phyloP scores from a whole-genome alignment of 2,797 vertebrate species.

The Labeo calbasu region DNA sequence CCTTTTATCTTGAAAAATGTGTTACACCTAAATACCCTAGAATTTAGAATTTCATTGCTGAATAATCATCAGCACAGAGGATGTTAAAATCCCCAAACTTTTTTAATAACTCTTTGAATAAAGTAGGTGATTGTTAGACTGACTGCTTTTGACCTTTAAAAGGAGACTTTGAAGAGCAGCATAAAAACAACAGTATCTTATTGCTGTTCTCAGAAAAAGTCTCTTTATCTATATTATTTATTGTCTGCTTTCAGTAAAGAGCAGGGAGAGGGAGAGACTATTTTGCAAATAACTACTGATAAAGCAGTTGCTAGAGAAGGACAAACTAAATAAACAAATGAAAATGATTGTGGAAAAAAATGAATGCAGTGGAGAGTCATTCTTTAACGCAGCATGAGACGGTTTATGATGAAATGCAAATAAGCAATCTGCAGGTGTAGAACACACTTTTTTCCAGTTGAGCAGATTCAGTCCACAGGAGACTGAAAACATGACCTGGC shows the following conservation, averaged over 20 bases:
- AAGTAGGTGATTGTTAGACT: not conserved
- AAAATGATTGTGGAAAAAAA: constrained; percentile 28
- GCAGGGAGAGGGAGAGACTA: not conserved
- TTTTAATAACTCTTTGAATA: not conserved
- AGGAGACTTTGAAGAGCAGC: not conserved
- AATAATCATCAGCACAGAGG: not conserved
- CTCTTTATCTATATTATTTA: constrained; percentile 11
- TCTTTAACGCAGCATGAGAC: constrained; percentile 26
- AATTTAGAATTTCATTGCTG: too few species aligned
- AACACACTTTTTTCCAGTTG: constrained; percentile 5
- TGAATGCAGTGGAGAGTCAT: constrained; percentile 23
- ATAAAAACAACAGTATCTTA: constrained; percentile 11
- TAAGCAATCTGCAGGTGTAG: constrained; percentile 50
- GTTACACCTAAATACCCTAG: too few species aligned
- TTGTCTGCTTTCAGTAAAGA: not conserved
- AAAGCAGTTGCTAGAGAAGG: not conserved
- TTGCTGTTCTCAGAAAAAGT: not conserved
- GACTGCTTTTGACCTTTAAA: constrained; percentile 6
- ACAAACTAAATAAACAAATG: constrained; percentile 52
- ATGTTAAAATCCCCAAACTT: not conserved
- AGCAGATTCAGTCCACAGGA: constrained; percentile 11
- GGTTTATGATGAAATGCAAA: constrained; percentile 48
- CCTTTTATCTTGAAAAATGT: too few species aligned
- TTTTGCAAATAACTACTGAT: not conserved
- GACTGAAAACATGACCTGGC: constrained; percentile 5